These are phyloP conservation scores for Lathamus discolor DNA, from an alignment of 2,113 vertebrate species.

Conservation along the genomic window DNA sequence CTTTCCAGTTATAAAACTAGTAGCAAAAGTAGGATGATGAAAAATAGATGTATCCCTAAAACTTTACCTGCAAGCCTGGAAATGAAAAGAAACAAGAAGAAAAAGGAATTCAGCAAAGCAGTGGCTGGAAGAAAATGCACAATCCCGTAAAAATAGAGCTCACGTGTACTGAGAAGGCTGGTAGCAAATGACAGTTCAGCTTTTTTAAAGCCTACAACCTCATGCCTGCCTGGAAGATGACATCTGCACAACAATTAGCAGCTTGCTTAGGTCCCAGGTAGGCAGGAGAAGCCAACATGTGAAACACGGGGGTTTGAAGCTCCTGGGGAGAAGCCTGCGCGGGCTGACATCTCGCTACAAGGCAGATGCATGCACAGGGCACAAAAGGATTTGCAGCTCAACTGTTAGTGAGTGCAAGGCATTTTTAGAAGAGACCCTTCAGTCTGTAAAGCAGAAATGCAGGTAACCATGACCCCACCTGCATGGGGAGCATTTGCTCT, in stretches of 20 bases:
- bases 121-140: not conserved
- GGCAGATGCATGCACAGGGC: rapidly evolving
- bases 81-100: constrained; percentile 1
- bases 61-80: constrained; percentile 26
- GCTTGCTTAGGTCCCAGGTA: constrained; percentile 27
- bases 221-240: constrained; percentile 46
- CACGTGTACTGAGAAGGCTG: constrained; percentile 42
- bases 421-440: not conserved
- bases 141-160: constrained; percentile 55
- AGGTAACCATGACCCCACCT: not conserved
- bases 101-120: constrained; percentile 46
- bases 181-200: constrained; percentile 34
- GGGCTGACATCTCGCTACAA: not conserved
- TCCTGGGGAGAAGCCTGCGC: not conserved
- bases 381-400: not conserved
- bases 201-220: constrained; percentile 52
- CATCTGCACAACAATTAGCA: constrained; percentile 55
- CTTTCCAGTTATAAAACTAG: not conserved
- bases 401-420: not conserved
- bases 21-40: not conserved
- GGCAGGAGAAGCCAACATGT: constrained; percentile 25
- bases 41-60: constrained; percentile 38
- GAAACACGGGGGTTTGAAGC: not conserved
- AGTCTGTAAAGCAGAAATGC: not conserved
- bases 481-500: not conserved